Base-by-base conservation (phyloP, 1,140 invertebrate genomes). In the Drosophila watanabei region DNA sequence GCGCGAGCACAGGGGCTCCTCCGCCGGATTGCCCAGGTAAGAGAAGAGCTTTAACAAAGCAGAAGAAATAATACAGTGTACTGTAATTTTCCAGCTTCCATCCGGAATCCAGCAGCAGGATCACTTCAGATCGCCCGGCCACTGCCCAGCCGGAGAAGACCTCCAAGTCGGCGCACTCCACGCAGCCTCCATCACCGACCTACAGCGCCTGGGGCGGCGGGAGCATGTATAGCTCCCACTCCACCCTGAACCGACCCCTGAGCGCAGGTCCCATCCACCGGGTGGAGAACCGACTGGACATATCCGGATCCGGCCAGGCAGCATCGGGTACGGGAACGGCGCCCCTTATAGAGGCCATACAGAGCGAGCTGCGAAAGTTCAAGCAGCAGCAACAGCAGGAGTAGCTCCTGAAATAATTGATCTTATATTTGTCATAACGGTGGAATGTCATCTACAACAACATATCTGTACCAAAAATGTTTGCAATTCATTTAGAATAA, bases 321-420 rank as follows among this genome's bases (percentile, higher is more conserved):
- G 16, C 52, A 0, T 4, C 64, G 28, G 30, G 95, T 94, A 86
- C 94, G 94, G 6, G 77, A 16, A 95, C 95, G 5, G 94, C 95
- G 16, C 95, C 95, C 3, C 93, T 96, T 0, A 96, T 96, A 66
- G 93, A 94, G 71, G 95, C 95, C 56, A 96, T 96, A 75, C 95
- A 95, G 76, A 93, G 94, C 60, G 95, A 96, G 84, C 92, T 96
- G 28, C 94, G 94, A 37, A 95, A 94, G 75, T 95, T 94, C 51
- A 93, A 92, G 56, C 54, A 89, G 30, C 84, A 92, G 33, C 72
- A 85, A 39, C 79, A 92, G 41, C 64, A 82, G 51, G 60, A 91
- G 33, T 91, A 72, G 59, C 14, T n/a, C 18, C 35, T 2, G 18
- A 1, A 32, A 32, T 13, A 9, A 11, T 28, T 18, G 46, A 48